Evolutionary conservation across 2,888 invertebrate genomes (phyloP).

Genomic region (Dryococelus australis): DNA sequence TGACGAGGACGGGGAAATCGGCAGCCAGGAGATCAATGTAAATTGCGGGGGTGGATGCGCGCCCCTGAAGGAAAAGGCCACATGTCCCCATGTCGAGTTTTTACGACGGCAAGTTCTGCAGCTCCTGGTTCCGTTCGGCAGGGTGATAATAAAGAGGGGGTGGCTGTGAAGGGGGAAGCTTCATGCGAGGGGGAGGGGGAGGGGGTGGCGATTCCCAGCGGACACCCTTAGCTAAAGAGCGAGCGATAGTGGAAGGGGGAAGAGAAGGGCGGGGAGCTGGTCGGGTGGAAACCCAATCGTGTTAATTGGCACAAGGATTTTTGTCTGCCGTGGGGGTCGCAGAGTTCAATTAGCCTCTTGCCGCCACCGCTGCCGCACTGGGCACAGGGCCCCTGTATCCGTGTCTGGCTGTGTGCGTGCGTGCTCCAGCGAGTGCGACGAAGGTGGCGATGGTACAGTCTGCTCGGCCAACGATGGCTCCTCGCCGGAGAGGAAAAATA

Average conservation of each 20-base stretch:
- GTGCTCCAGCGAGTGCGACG: conserved; percentile 28
- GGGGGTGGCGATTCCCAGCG: conserved; percentile 35
- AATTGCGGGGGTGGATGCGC: conserved; percentile 32
- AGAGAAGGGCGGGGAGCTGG: neutral
- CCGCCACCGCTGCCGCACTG: neutral
- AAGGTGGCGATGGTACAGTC: conserved; percentile 33
- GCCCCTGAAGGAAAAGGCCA: conserved; percentile 32
- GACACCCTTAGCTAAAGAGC: conserved; percentile 37
- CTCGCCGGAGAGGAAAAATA: too few species aligned
- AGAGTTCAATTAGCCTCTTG: conserved; percentile 42
- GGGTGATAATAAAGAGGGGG: conserved; percentile 42
- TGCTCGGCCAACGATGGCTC: neutral
- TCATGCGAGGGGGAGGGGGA: conserved; percentile 11
- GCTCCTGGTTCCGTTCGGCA: conserved; percentile 28
- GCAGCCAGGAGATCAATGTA: conserved; percentile 33
- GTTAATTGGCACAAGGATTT: conserved; percentile 48
- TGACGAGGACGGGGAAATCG: conserved; percentile 23
- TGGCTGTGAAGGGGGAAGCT: neutral
- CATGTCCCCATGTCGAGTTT: conserved; percentile 34
- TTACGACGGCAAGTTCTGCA: conserved; percentile 33
- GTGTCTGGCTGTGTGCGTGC: conserved; percentile 27
- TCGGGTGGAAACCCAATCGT: conserved; percentile 45
- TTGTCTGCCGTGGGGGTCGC: conserved; percentile 44
- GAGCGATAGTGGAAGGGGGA: conserved; percentile 22
- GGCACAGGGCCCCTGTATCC: neutral